Base-by-base conservation (phyloP, 2,888 invertebrate genomes). In the Celastrina argiolus region DNA sequence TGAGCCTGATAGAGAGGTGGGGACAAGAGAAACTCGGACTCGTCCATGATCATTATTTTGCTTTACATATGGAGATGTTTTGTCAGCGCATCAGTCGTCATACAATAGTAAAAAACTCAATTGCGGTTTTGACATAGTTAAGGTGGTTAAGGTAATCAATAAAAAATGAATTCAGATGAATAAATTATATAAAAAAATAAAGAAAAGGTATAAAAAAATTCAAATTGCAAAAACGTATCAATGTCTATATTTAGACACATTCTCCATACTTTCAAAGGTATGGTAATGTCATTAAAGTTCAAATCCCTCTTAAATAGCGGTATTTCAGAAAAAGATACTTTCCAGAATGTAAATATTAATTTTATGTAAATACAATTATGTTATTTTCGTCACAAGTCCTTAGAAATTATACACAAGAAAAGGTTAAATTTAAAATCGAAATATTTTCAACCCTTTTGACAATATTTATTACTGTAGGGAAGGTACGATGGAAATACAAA, bases 231-330 rank as follows among this genome's bases (percentile, higher is more conserved):
- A 8, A 18, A 45, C 18, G 8, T 18, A 10, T 45, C 1, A 18
- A 2, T 18, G 16, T 45, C 45, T 18, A 45, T 45, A 0, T 45
- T 45, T 45, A 45, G 45, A 45, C 10, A 45, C 18, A 3, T 45
- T 45, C 18, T 51, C 26, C 51, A 51, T 51, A 51, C 22, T 51
- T 51, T 51, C 51, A 51, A 51, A 51, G 51, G 12, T 51, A 51
- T 51, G 51, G 6, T 51, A 51, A 51, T 51, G 51, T 51, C 51
- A 26, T 51, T 51, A 51, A 51, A 51, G 22, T 51, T 22, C 12
- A 51, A 51, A 26, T 14, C 12, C 51, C 12, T 26, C 12, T 12
- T 22, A 51, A 51, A 51, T 10, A 12, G 14, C 22, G 12, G 14
- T 51, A 22, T 51, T 51, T 51, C 51, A 51, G 51, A 51, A 51